Conservation (phyloP, 2,888 invertebrate genomes). For the Heliconius cydno region DNA sequence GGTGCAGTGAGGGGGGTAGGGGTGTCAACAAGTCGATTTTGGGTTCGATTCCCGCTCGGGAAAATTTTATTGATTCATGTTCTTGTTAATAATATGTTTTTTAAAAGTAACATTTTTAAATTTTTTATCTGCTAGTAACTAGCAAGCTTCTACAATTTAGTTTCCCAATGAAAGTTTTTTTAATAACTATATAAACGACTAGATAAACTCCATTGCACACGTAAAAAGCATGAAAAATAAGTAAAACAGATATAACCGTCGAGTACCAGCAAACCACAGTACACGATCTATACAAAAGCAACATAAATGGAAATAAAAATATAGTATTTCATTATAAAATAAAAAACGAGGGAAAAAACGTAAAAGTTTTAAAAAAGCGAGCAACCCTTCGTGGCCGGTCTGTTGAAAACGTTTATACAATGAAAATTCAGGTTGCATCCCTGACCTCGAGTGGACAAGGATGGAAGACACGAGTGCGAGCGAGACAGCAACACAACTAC, state of each 20-base stretch:
- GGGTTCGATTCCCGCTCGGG: too few relatives aligned
- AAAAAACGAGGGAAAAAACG: slow-evolving; percentile 47
- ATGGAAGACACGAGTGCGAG: slow-evolving; percentile 57
- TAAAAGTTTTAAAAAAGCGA: slow-evolving; percentile 51
- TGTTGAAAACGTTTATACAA: slow-evolving; percentile 61
- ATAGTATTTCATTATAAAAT: slow-evolving; percentile 47
- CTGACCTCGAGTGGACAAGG: slow-evolving; percentile 65
- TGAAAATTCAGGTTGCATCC: slow-evolving; percentile 71
- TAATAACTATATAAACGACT: background rate
- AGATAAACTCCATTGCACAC: background rate
- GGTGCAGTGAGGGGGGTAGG: too few relatives aligned
- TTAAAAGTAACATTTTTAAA: too few relatives aligned
- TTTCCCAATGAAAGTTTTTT: background rate
- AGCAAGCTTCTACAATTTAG: background rate
- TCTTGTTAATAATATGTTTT: too few relatives aligned
- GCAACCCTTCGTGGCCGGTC: slow-evolving; percentile 50
- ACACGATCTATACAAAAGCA: slow-evolving; percentile 43
- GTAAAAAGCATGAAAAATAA: background rate
- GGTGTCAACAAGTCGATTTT: too few relatives aligned
- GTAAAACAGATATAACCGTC: slow-evolving; percentile 17
- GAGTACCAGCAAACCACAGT: slow-evolving; percentile 4
- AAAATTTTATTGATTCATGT: too few relatives aligned
- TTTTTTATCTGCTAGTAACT: too few relatives aligned
- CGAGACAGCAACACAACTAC: slow-evolving; percentile 55
- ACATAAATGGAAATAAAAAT: slow-evolving; percentile 49